Evolutionary conservation across 2,113 vertebrate species (phyloP).

Genomic region (Coregonus clupeaformis): DNA sequence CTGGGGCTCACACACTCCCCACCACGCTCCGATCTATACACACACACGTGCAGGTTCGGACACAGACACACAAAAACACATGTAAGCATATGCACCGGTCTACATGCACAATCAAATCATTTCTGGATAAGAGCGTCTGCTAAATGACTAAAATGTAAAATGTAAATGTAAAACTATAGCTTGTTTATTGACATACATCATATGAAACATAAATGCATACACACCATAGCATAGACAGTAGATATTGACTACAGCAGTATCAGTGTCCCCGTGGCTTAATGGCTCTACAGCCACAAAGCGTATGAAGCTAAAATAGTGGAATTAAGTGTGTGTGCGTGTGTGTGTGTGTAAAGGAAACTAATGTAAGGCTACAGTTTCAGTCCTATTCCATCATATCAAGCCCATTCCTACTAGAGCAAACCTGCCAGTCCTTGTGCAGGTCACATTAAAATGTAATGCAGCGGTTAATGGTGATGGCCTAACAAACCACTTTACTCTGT

Average conservation of each 20-base stretch:
- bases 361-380: background rate
- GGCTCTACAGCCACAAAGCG: constrained; percentile 29
- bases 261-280: constrained; percentile 13
- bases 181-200: constrained; percentile 3
- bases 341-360: constrained; percentile 16
- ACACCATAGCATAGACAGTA: background rate
- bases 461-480: background rate
- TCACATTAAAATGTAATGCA: background rate
- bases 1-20: constrained; percentile 69
- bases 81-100: constrained; percentile 37
- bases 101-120: constrained; percentile 5
- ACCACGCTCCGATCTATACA: constrained; percentile 67
- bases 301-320: constrained; percentile 43
- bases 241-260: background rate
- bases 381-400: background rate
- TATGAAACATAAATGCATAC: background rate
- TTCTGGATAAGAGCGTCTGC: no score
- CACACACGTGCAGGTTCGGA: constrained; percentile 53
- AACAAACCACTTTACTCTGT: no score
- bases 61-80: constrained; percentile 29
- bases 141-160: no score
- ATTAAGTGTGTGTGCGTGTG: constrained; percentile 47
- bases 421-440: background rate
- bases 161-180: background rate
- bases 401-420: background rate